Evolutionary conservation across 2,888 invertebrate genomes (phyloP).

Genomic region (Rugalucina vietnamica): DNA sequence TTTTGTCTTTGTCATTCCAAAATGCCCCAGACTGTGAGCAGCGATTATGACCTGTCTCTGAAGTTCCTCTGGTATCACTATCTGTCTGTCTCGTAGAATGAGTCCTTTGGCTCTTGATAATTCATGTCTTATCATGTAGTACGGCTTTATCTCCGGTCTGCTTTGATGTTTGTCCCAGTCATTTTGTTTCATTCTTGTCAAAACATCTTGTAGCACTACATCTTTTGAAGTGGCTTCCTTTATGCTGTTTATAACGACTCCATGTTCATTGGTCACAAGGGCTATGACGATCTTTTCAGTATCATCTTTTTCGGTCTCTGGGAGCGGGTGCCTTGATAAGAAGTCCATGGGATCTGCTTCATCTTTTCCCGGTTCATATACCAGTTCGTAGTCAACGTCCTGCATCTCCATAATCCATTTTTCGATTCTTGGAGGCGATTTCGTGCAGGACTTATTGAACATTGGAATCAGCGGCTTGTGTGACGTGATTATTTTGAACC

Average conservation of each 20-base stretch:
- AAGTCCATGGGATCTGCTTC: conserved; percentile 12
- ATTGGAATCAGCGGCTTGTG: too few species aligned
- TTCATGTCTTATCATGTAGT: conserved; percentile 12
- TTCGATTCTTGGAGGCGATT: too few species aligned
- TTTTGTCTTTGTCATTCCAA: conserved; percentile 34
- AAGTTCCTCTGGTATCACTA: conserved; percentile 10
- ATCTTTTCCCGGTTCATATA: too few species aligned
- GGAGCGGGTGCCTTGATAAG: conserved; percentile 17
- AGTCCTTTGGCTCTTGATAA: neutral
- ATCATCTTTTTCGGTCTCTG: conserved; percentile 20
- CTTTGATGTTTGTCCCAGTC: conserved; percentile 18
- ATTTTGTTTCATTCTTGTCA: neutral
- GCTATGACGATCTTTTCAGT: conserved; percentile 21
- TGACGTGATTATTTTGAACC: too few species aligned
- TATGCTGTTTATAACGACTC: neutral
- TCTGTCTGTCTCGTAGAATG: neutral
- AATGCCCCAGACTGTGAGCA: conserved; percentile 17
- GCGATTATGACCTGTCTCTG: conserved; percentile 31
- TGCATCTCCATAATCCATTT: neutral
- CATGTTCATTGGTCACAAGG: conserved; percentile 29
- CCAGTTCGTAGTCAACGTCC: neutral
- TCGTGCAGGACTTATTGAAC: too few species aligned
- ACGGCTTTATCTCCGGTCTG: conserved; percentile 5
- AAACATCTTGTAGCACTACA: conserved; percentile 16
- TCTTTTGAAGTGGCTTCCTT: neutral